A percentile compares a stretch with the other conserved stretches of the same genome.
These are phyloP conservation scores for Sebastes kiyomatsui DNA, from an alignment of 2,797 vertebrate genomes.

Conservation along the genomic window DNA sequence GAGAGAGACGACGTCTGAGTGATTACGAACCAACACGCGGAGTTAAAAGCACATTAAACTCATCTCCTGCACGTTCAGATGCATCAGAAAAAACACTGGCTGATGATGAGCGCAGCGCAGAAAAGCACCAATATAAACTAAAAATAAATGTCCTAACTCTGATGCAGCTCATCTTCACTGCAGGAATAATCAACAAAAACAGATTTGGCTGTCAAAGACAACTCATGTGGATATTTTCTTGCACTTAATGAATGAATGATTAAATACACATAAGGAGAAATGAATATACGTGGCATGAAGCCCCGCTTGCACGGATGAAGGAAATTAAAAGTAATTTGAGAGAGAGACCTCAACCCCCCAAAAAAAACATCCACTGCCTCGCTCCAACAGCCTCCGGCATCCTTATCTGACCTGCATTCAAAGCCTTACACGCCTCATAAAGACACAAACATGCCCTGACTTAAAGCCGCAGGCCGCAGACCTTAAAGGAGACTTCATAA, in stretches of 20 bases:
- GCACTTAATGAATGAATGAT: background rate
- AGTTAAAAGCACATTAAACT: constrained; percentile 5
- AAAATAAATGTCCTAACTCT: background rate
- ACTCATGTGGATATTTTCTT: background rate
- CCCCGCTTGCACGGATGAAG: background rate
- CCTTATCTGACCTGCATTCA: constrained; percentile 25
- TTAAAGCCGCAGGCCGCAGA: constrained; percentile 47
- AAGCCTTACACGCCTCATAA: constrained; percentile 20
- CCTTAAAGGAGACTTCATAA: constrained; percentile 43
- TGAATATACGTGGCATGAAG: background rate
- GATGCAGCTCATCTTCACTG: background rate
- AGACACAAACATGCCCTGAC: constrained; percentile 40
- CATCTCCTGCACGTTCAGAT: background rate
- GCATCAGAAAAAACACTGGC: background rate
- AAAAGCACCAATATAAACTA: background rate
- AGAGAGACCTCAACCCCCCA: background rate
- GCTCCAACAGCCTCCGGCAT: background rate
- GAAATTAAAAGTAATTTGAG: background rate
- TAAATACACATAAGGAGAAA: background rate
- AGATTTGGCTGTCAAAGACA: background rate
- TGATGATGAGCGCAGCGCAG: background rate
- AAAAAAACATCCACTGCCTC: background rate
- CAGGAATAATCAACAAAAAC: background rate
- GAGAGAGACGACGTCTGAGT: background rate
- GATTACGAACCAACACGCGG: background rate